phyloP scores from a whole-genome alignment of 2,797 vertebrate genomes.

The Crossoptilon crossoptilon region DNA sequence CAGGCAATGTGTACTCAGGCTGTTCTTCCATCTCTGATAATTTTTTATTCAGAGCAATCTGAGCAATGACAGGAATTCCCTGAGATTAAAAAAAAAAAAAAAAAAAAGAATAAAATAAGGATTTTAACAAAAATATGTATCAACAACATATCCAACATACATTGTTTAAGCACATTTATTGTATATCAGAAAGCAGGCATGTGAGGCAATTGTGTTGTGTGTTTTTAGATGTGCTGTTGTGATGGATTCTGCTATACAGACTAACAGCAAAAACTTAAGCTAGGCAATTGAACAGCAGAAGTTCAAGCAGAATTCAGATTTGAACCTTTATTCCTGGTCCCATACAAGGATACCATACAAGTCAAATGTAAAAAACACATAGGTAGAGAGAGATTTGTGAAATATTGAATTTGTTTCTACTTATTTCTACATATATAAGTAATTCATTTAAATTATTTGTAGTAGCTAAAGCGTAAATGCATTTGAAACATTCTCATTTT shows the following conservation, averaged over 20 bases:
- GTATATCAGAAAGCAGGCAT: not conserved
- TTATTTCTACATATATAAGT: not conserved
- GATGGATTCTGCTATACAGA: not conserved
- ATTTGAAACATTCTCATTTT: not conserved
- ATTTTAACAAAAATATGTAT: not conserved
- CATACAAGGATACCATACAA: not conserved
- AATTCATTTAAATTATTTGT: not conserved
- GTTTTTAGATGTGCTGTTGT: not conserved
- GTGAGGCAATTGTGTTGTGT: not conserved
- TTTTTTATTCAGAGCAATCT: not conserved
- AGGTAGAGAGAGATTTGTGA: not conserved
- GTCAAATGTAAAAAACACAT: not conserved
- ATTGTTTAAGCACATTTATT: not conserved
- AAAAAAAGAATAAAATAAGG: fast-evolving
- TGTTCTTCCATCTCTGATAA: not conserved
- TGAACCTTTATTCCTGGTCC: not conserved
- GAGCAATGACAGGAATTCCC: not conserved
- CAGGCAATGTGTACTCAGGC: not conserved
- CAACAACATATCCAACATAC: not conserved
- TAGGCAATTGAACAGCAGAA: not conserved
- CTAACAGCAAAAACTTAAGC: not conserved
- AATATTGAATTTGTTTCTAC: not conserved
- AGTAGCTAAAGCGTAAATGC: not conserved
- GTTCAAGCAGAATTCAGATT: not conserved
- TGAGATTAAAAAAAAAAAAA: not conserved